Conservation (phyloP, 2,797 vertebrate species). For the Toxotes lorentzi region DNA sequence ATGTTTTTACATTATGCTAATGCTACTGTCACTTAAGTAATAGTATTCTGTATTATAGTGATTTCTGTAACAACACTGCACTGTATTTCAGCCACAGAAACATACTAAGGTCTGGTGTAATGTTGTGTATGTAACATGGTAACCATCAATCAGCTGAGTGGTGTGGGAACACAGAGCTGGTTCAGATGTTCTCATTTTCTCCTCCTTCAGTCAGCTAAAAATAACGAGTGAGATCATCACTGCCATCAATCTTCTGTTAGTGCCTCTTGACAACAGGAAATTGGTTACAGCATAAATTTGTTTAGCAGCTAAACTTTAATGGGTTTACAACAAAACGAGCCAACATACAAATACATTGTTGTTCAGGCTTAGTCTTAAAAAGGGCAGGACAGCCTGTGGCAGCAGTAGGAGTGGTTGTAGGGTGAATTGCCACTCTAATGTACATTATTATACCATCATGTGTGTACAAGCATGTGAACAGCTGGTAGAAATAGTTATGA, state of each 20-base stretch:
- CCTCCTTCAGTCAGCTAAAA: conserved; percentile 8
- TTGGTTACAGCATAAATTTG: conserved; percentile 19
- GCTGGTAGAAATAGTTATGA: conserved; percentile 19
- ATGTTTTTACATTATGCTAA: too few species aligned
- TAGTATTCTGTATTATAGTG: too few species aligned
- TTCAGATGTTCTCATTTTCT: neutral
- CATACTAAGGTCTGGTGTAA: neutral
- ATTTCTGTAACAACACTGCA: neutral
- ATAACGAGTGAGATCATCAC: conserved; percentile 17
- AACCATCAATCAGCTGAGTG: neutral
- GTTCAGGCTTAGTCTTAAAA: neutral
- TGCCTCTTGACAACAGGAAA: conserved; percentile 26
- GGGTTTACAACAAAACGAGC: neutral
- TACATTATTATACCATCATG: neutral
- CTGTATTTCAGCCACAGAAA: neutral
- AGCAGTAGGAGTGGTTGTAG: neutral
- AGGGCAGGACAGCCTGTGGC: neutral
- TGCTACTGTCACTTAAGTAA: too few species aligned
- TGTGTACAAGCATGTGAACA: neutral
- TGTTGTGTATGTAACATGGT: neutral
- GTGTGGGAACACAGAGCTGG: neutral
- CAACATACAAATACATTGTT: neutral
- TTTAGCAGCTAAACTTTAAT: conserved; percentile 20
- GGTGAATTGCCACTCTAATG: neutral
- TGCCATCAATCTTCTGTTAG: conserved; percentile 21